Percentiles rank a stretch among this genome's conserved stretches.
Conservation (phyloP, 2,888 invertebrate species). For the Merodon equestris region DNA sequence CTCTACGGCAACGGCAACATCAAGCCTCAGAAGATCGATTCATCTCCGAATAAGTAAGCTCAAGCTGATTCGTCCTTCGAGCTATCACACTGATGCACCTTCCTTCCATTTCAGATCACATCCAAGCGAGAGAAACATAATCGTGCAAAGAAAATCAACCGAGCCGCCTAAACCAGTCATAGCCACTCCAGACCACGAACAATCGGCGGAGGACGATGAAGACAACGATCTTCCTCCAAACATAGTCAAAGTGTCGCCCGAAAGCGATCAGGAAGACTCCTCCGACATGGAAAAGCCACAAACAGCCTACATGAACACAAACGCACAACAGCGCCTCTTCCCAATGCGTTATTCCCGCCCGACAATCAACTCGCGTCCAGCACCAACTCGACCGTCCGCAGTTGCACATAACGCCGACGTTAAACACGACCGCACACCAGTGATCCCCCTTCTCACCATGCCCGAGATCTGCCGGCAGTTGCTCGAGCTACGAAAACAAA, state of each 20-base stretch:
- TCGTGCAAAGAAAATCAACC: slow-evolving; percentile 72
- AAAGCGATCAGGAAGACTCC: slow-evolving; percentile 55
- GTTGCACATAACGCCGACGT: slow-evolving; percentile 8
- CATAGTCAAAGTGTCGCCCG: slow-evolving; percentile 68
- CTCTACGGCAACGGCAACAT: slow-evolving; percentile 74
- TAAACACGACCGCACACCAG: slow-evolving; percentile 69
- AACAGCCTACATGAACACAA: slow-evolving; percentile 53
- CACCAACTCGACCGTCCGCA: slow-evolving; percentile 28
- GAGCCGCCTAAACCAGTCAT: slow-evolving; percentile 70
- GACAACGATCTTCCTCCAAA: slow-evolving; percentile 69
- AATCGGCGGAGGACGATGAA: slow-evolving; percentile 33
- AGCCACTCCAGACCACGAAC: background rate
- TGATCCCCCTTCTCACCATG: slow-evolving; percentile 74
- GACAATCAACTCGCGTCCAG: slow-evolving; percentile 11
- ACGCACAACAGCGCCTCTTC: slow-evolving; percentile 28
- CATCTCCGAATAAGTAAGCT: slow-evolving; percentile 73
- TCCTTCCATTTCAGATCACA: slow-evolving; percentile 71
- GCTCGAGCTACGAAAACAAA: slow-evolving; percentile 74
- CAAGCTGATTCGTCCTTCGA: no score
- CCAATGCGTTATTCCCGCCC: slow-evolving; percentile 34
- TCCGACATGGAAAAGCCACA: slow-evolving; percentile 35
- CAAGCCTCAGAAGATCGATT: slow-evolving; percentile 75
- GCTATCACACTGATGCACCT: background rate
- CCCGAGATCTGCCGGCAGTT: slow-evolving; percentile 77
- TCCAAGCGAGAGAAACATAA: slow-evolving; percentile 71